Evolutionary conservation across 2,888 invertebrate genomes (phyloP), one percentile per base, ranked within the genome.

Genomic region (Cataglyphis altisquamis): DNA sequence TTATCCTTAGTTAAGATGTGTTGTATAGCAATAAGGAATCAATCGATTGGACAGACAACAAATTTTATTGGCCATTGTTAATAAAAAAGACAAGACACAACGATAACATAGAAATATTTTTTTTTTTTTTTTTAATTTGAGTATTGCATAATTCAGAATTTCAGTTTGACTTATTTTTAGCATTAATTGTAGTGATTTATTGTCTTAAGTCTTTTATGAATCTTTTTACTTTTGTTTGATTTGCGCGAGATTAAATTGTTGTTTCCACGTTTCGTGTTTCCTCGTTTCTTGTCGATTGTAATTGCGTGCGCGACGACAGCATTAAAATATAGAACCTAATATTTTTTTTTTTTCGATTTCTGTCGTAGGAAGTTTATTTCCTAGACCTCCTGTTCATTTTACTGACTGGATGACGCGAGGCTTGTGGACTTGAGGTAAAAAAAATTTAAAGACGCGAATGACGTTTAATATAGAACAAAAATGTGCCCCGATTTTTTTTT

Each of bases 341-440:
- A 55, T 63, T 85, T 88, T 86, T 83, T 88, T 88, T 88, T 89
- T 90, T 88, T 90, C 86, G 48, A 89, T 91, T 91, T 91, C 86
- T 91, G 88, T 83, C 91, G 90, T 83, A 90, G 90, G 91, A 89
- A 88, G 86, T 90, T 89, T 91, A 89, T 83, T 90, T 90, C 68
- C 90, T 90, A 90, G 90, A 89, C 87, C 88, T 84, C 89, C 90
- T 78, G 87, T 88, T 86, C 84, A 87, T 86, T 90, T 91, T 91
- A 84, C 85, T 83, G 74, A 88, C 84, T 86, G 90, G 91, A 86
- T 82, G 87, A 84, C 83, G 87, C 86, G 87, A 88, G 87, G 84
- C 70, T 83, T 84, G 80, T 88, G 90, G 90, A 90, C 80, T 82
- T 85, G 87, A 90, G 88, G 90, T 88, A 85, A 89, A 89, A 85